Evolutionary conservation across 2,797 vertebrate genomes (phyloP), one percentile per base, ranked within the genome.

Genomic region (Coregonus suidteri): DNA sequence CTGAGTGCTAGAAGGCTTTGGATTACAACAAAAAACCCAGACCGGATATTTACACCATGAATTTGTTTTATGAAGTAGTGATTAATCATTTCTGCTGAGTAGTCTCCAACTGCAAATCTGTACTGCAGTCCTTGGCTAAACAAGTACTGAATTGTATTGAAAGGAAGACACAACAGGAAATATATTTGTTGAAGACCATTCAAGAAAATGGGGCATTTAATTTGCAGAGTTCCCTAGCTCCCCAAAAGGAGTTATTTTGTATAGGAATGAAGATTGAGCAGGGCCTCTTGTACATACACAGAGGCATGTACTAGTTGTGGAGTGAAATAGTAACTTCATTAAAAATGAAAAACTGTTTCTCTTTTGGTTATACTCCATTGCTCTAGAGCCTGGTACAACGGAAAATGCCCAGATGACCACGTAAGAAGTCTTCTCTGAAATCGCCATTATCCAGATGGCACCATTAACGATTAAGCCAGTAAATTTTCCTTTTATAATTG

Each of bases 401-500:
- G 91, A 90, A 91, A 90, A 83, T 92, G 87, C 91, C 93, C 90
- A 92, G 88, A 89, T 92, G 93, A 94, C 92, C 94, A 95, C 93
- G 93, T 94, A 94, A 93, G 93, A 93, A 89, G 93, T 88, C 86
- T 90, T 88, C 87, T 88, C 86, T 91, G 88, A 93, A 94, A 93
- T 91, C 88, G 91, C 92, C 91, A 91, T 94, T 94, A 93, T 94
- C 94, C 95, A 95, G 94, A 95, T 95, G 95, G 95, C 89, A 89
- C 93, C 93, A 94, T 95, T 94, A 95, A 93, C 90, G 89, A 93
- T 94, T 93, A 92, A 93, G 92, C 93, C 91, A 91, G 91, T 90
- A 91, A 92, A 93, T 94, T 94, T 95, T 92, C 94, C 90, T 91
- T 90, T 91, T 92, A 93, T 95, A 95, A 95, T 95, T 94, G 93